phyloP scores from a whole-genome alignment of 2,888 invertebrate genomes.

The Drosophila mercatorum region DNA sequence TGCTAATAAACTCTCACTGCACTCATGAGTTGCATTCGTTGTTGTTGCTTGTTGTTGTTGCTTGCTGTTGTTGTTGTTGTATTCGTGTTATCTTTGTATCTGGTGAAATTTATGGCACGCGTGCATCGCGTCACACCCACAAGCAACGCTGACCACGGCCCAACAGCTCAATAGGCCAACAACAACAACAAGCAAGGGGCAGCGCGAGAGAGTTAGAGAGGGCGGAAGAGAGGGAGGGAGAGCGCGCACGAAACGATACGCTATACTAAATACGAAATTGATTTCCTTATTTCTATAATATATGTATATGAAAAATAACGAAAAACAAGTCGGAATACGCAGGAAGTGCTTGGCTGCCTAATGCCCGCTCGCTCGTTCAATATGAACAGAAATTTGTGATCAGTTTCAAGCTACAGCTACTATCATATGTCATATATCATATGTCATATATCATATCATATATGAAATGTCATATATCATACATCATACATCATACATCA shows the following conservation, averaged over 20 bases:
- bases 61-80: neutral
- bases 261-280: slow-evolving; percentile 37
- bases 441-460: no score
- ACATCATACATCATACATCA: no score
- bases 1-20: slow-evolving; percentile 25
- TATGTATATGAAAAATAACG: slow-evolving; percentile 13
- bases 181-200: neutral
- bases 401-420: no score
- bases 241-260: slow-evolving; percentile 9
- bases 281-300: slow-evolving; percentile 60
- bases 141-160: slow-evolving; percentile 17
- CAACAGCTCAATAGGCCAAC: slow-evolving; percentile 12
- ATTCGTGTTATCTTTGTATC: slow-evolving; percentile 28
- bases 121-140: slow-evolving; percentile 41
- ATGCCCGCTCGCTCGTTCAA: neutral
- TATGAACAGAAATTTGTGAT: neutral
- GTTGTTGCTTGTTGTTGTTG: slow-evolving; percentile 9
- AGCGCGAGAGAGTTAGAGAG: neutral
- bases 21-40: slow-evolving; percentile 47
- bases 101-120: slow-evolving; percentile 57
- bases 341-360: neutral
- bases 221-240: no score
- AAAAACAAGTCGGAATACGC: neutral
- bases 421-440: no score
- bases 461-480: no score